Percentiles rank a stretch among this genome's conserved stretches.
phyloP scores from a whole-genome alignment of 2,113 vertebrate species.

The Hemibagrus wyckioides region DNA sequence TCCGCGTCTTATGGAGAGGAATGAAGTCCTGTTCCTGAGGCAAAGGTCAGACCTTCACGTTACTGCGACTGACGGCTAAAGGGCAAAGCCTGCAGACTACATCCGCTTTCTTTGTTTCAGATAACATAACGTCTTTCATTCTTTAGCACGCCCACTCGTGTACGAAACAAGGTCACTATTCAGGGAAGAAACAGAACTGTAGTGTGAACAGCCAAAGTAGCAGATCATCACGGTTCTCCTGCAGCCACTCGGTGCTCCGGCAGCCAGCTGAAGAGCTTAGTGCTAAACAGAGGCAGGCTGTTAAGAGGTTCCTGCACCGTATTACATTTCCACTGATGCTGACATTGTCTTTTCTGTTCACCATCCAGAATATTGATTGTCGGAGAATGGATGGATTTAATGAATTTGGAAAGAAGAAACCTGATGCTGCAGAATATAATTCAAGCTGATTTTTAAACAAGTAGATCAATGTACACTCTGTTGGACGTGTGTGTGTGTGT shows the following conservation, averaged over 20 bases:
- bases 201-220: background rate
- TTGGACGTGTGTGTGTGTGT: constrained; percentile 41
- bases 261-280: constrained; percentile 44
- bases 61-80: constrained; percentile 27
- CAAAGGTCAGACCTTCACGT: constrained; percentile 46
- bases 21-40: constrained; percentile 20
- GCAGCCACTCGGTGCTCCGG: constrained; percentile 29
- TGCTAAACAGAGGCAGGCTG: constrained; percentile 9
- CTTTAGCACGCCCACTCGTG: background rate
- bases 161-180: background rate
- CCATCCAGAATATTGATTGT: constrained; percentile 58
- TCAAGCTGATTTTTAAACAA: constrained; percentile 46
- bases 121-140: constrained; percentile 14
- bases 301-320: constrained; percentile 42
- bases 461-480: constrained; percentile 50
- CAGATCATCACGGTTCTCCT: background rate
- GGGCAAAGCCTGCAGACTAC: constrained; percentile 9
- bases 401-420: constrained; percentile 45
- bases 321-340: constrained; percentile 54
- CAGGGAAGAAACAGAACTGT: background rate
- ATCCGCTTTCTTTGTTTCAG: background rate
- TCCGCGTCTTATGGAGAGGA: constrained; percentile 18
- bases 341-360: constrained; percentile 21
- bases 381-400: constrained; percentile 57
- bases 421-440: constrained; percentile 22